Evolutionary conservation across 64 coral and sea anemone genomes (phyloP).

Genomic region (Pachyseris speciosa): DNA sequence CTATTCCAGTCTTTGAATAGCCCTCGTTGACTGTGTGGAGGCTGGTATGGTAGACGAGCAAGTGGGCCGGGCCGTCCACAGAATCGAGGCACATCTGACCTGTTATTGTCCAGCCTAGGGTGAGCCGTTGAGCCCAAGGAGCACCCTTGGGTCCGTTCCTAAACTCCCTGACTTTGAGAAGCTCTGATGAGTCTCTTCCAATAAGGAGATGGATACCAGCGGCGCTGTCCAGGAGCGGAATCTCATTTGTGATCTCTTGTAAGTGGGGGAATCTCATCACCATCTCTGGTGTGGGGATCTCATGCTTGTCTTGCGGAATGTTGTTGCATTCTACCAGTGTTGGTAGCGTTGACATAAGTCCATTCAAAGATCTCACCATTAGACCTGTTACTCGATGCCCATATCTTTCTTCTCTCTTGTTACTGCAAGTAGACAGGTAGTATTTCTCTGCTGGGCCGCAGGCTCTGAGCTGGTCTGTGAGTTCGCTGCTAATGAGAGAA

Average conservation of each 20-base stretch:
- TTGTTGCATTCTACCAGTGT: background rate
- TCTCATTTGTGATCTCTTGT: background rate
- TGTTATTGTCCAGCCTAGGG: conserved; percentile 26
- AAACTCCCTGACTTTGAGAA: conserved; percentile 24
- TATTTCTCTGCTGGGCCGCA: conserved; percentile 28
- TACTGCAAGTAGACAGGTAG: conserved; percentile 3
- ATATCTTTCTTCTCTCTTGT: background rate
- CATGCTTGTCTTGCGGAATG: background rate
- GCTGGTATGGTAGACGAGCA: background rate
- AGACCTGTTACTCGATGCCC: background rate
- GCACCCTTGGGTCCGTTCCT: conserved; percentile 14
- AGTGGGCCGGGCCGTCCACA: background rate
- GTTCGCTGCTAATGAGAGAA: conserved; percentile 36
- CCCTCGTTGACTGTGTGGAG: background rate
- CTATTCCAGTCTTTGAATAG: background rate
- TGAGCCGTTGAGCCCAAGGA: background rate
- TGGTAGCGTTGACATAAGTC: background rate
- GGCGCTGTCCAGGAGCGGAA: background rate
- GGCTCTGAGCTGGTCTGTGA: conserved; percentile 2
- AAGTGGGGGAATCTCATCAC: conserved; percentile 13
- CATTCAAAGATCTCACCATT: background rate
- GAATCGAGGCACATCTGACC: conserved; percentile 21
- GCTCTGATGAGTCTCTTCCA: background rate
- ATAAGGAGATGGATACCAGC: conserved; percentile 10
- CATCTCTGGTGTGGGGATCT: conserved; percentile 37